Conservation (phyloP, 2,797 vertebrate genomes). For the Protonibea diacanthus region DNA sequence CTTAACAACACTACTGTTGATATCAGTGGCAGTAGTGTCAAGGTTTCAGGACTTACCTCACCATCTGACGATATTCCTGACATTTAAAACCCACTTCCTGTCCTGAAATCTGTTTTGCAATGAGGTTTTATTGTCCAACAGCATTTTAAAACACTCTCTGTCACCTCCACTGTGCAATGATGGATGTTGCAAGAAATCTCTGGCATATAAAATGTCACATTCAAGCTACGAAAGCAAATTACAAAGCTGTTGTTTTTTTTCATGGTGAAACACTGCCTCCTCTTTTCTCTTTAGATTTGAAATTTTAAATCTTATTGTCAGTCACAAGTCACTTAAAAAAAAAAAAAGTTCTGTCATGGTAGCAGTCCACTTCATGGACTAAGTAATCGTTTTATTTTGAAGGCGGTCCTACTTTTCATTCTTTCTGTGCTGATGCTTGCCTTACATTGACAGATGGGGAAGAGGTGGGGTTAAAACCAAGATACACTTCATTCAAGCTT, state of each 20-base stretch:
- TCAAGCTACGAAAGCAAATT: not conserved
- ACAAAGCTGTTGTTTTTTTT: no score
- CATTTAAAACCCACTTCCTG: constrained; percentile 36
- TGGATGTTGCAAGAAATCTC: not conserved
- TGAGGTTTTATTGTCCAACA: not conserved
- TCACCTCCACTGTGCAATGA: not conserved
- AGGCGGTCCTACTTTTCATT: not conserved
- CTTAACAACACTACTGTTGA: not conserved
- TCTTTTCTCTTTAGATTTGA: not conserved
- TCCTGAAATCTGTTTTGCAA: not conserved
- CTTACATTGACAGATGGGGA: constrained; percentile 19
- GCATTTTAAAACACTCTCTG: constrained; percentile 12
- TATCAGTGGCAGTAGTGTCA: not conserved
- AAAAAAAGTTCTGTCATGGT: not conserved
- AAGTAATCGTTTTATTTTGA: constrained; percentile 42
- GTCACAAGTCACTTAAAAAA: not conserved
- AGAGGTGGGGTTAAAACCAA: constrained; percentile 52
- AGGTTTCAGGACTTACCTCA: not conserved
- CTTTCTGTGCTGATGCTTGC: not conserved
- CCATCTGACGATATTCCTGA: not conserved
- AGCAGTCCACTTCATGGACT: not conserved
- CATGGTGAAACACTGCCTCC: not conserved
- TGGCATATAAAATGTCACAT: not conserved
- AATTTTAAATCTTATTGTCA: not conserved
- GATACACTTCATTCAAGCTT: constrained; percentile 47